Evolutionary conservation across 1,140 invertebrate species (phyloP), one percentile per base, ranked within the genome.

Genomic region (Heliconius congener): DNA sequence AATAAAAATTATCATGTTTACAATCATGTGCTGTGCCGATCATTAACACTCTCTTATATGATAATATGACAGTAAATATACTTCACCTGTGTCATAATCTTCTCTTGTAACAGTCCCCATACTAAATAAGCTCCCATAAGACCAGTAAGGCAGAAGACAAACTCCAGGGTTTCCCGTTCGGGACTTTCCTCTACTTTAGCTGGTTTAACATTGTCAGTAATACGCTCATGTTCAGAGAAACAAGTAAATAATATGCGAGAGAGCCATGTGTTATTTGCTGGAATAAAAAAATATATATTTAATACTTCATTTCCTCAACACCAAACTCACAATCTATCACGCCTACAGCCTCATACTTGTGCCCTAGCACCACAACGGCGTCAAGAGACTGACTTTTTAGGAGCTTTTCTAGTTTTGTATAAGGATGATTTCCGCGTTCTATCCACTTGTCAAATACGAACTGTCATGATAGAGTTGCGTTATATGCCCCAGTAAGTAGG

Each of bases 41-140:
- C 42, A 13, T 16, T 16, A 46, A 16, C 42, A 16, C 13, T 3
- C 3, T 16, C 42, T 46, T 46, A 46, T 46, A 37, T 37, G 5
- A 37, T 16, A 46, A 37, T 16, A 46, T 46, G 16, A 46, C 42
- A 46, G 42, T 46, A 46, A 55, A 55, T 55, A 60, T 11, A 23
- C 9, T 23, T 23, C 11, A 97, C 96, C 92, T 97, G 97, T 1
- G 97, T 98, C 97, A 98, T 98, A 80, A 98, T 97, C 95, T 98
- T 98, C 94, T 99, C 98, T 94, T 99, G 99, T 72, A 99, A 94
- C 70, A 99, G 95, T 3, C 99, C 99, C 99, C 99, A 99, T 46
- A 97, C 97, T 27, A 99, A 95, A 90, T 99, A 99, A 71, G 98
- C 98, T 2, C 96, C 95, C 96, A 99, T 98, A 2, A 99, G 95